A percentile compares a stretch with the other conserved stretches of the same genome.
phyloP scores from a whole-genome alignment of 2,113 vertebrate species.

The Corynorhinus townsendii region DNA sequence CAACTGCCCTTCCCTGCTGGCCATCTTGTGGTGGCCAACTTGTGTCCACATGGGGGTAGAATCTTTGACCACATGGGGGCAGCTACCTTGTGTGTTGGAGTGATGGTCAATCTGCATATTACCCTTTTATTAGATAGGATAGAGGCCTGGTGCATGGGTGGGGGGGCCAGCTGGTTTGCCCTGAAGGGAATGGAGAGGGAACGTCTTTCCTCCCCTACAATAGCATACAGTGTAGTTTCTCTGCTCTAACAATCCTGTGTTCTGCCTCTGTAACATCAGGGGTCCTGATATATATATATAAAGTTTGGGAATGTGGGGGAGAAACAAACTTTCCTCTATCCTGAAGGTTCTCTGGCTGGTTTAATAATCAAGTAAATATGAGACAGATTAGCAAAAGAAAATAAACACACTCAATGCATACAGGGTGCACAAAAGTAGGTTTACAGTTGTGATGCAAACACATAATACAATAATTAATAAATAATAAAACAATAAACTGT shows the following conservation, averaged over 20 bases:
- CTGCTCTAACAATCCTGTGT: background rate
- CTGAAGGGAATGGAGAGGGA: too few species aligned
- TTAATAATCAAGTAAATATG: background rate
- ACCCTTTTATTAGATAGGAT: too few species aligned
- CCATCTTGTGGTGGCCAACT: too few species aligned
- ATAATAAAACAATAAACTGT: background rate
- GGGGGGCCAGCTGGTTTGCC: too few species aligned
- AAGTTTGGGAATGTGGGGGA: background rate
- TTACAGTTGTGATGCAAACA: background rate
- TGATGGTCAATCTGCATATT: too few species aligned
- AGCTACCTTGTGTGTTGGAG: too few species aligned
- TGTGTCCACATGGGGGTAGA: too few species aligned
- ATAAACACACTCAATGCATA: background rate
- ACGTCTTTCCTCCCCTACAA: background rate
- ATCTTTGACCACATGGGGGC: too few species aligned
- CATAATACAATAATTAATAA: background rate
- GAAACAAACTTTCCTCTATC: background rate
- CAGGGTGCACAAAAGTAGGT: background rate
- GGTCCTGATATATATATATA: background rate
- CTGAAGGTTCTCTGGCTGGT: background rate
- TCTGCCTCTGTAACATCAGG: background rate
- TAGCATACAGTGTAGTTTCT: background rate
- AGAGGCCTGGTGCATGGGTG: too few species aligned
- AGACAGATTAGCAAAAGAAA: background rate
- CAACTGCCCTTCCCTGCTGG: too few species aligned